phyloP scores from a whole-genome alignment of 2,888 invertebrate genomes.

The Drosophila infuscata region DNA sequence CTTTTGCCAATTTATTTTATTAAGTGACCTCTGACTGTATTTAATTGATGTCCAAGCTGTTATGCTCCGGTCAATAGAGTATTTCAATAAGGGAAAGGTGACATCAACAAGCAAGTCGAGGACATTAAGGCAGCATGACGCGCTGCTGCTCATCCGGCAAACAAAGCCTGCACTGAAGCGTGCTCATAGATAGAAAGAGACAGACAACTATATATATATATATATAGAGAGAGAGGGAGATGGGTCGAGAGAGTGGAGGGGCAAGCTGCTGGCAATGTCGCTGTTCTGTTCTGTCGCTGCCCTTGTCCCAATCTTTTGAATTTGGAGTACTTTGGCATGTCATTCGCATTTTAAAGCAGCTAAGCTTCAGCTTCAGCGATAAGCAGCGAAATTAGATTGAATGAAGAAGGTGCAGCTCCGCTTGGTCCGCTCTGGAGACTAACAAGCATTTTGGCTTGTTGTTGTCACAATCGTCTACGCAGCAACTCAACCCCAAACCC shows the following conservation, averaged over 20 bases:
- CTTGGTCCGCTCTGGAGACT: constrained; percentile 36
- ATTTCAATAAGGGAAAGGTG: constrained; percentile 51
- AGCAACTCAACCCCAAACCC: constrained; percentile 20
- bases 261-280: constrained; percentile 38
- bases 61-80: constrained; percentile 17
- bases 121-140: constrained; percentile 57
- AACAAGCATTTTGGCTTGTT: constrained; percentile 69
- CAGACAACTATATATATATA: neutral
- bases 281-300: constrained; percentile 43
- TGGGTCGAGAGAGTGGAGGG: neutral
- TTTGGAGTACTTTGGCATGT: constrained; percentile 80
- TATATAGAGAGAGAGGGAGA: neutral
- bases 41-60: neutral
- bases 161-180: constrained; percentile 74
- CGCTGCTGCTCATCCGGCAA: constrained; percentile 65
- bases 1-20: neutral
- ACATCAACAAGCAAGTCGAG: constrained; percentile 56
- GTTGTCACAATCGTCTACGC: constrained; percentile 64
- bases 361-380: constrained; percentile 79
- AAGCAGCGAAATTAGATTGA: constrained; percentile 81
- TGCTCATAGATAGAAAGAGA: constrained; percentile 23
- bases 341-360: constrained; percentile 82
- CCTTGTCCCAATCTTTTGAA: constrained; percentile 70
- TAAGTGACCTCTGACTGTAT: too few relatives aligned
- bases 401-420: constrained; percentile 64